Base-by-base conservation (phyloP, 2,113 vertebrate species). In the Bubo blakistoni region DNA sequence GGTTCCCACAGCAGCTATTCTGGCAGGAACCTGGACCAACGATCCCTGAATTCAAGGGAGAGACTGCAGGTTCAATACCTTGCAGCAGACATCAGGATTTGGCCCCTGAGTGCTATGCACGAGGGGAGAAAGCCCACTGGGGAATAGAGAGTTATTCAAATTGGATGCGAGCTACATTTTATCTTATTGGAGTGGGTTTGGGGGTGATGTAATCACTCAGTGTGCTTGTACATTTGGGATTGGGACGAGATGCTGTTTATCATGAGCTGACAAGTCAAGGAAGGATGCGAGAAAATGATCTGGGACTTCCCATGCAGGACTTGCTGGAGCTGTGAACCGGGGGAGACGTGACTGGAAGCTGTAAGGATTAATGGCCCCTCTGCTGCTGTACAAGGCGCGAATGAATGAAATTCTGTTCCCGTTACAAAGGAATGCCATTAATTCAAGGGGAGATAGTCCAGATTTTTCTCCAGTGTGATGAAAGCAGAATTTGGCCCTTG, bases 351-450 rank as follows among this genome's bases (percentile, higher is more conserved):
- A 86, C 95, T 97, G 96, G 95, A 96, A 95, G 91, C 96, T 0
- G 9, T 52, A 22, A 96, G 96, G 95, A 96, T 97, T 94, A 89
- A 96, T 91, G 89, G 86, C 86, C 81, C 88, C 89, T 82, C 59
- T 85, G 94, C 91, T 94, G 94, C 94, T 91, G 83, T 85, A 81
- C 0, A 16, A 93, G 86, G 94, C 32, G 80, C 2, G 69, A 97
- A 96, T 97, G 94, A 96, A 96, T 94, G 95, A 93, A 97, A 93
- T 96, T 91, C 94, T 97, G 89, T 82, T 97, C 86, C 42, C 40
- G 47, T 91, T 92, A 92, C 72, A 91, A 90, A 97, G 34, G 94
- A 97, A 96, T 95, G 73, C 69, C 91, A 89, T 95, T 94, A 94
- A 92, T 94, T 94, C 89, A 81, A 92, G 73, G 25, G 40, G 66